Percentiles rank a stretch among this genome's conserved stretches.
Evolutionary conservation across 2,797 vertebrate genomes (phyloP).

Genomic region (Poecilia velifera): DNA sequence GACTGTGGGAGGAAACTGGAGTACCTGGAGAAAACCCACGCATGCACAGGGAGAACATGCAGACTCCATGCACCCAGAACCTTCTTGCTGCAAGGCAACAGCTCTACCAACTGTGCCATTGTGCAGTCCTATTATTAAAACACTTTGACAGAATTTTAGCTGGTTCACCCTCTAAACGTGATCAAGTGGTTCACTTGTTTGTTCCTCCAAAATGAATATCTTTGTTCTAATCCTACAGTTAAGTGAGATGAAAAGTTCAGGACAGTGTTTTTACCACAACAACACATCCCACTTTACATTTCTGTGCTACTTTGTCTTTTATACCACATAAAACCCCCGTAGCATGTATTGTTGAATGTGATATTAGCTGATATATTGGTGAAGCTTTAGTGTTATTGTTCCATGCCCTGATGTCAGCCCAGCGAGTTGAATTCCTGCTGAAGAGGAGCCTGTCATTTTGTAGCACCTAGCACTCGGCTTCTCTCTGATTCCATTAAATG

Average conservation of each 20-base stretch:
- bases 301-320: background rate
- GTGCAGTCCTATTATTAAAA: background rate
- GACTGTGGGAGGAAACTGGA: too few relatives aligned
- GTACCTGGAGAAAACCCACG: too few relatives aligned
- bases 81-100: too few relatives aligned
- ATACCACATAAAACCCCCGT: background rate
- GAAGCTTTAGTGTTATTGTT: slow-evolving; percentile 1
- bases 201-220: too few relatives aligned
- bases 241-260: too few relatives aligned
- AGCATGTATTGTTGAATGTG: background rate
- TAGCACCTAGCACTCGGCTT: background rate
- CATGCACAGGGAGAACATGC: too few relatives aligned
- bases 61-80: too few relatives aligned
- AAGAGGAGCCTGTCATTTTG: slow-evolving; percentile 10
- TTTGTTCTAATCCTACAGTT: too few relatives aligned
- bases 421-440: slow-evolving; percentile 6
- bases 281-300: background rate
- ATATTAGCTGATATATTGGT: background rate
- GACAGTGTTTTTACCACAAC: too few relatives aligned
- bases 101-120: too few relatives aligned
- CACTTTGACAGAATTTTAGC: background rate
- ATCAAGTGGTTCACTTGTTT: background rate
- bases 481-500: slow-evolving; percentile 12
- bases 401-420: background rate
- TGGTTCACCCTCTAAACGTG: background rate